Conservation (phyloP, 1,140 invertebrate species). For the Drosophila parabipectinata region DNA sequence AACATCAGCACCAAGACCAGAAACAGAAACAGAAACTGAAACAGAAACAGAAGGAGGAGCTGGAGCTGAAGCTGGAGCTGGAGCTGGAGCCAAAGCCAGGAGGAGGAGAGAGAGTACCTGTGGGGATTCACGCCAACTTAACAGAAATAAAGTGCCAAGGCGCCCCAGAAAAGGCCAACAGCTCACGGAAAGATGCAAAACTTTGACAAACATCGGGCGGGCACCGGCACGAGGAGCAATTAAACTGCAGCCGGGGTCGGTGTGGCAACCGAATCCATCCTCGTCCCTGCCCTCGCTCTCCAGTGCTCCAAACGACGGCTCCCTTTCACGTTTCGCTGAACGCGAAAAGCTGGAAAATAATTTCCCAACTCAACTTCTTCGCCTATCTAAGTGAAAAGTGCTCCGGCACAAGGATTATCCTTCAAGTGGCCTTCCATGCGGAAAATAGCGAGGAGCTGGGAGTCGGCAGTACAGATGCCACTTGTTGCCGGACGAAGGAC, state of each 20-base stretch:
- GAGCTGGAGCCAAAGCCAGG: neutral
- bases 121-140: slow-evolving; percentile 44
- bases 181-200: slow-evolving; percentile 45
- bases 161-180: slow-evolving; percentile 18
- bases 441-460: slow-evolving; percentile 15
- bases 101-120: neutral
- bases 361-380: slow-evolving; percentile 52
- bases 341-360: slow-evolving; percentile 67
- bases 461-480: slow-evolving; percentile 38
- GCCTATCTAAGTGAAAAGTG: slow-evolving; percentile 43
- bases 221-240: slow-evolving; percentile 41
- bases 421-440: slow-evolving; percentile 44
- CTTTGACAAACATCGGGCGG: slow-evolving; percentile 39
- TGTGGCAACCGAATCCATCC: no score
- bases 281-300: no score
- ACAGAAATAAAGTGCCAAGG: slow-evolving; percentile 41
- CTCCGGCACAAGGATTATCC: slow-evolving; percentile 32
- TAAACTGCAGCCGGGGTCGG: slow-evolving; percentile 67
- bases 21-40: neutral
- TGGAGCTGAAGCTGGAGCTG: neutral
- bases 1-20: slow-evolving; percentile 11
- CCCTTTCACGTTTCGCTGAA: slow-evolving; percentile 10
- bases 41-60: neutral
- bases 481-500: slow-evolving; percentile 28
- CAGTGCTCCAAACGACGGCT: no score